phyloP scores from a whole-genome alignment of 2,113 vertebrate genomes.

The Casuarius casuarius region DNA sequence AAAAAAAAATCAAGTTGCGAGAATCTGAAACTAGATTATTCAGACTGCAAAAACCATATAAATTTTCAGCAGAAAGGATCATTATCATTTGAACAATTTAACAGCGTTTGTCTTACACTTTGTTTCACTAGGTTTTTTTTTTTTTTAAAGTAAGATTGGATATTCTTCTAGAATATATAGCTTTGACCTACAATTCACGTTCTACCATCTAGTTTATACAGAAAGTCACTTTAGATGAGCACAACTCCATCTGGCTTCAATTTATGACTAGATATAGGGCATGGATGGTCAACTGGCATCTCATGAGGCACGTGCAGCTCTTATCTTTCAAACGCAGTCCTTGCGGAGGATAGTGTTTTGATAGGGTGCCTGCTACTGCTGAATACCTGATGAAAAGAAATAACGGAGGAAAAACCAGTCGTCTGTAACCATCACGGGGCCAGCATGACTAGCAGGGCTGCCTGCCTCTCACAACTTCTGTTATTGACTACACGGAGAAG shows the following conservation, averaged over 20 bases:
- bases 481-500: too few species aligned
- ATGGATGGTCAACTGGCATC: background rate
- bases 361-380: background rate
- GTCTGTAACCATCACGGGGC: background rate
- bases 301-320: fast-evolving
- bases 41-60: fast-evolving
- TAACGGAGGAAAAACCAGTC: fast-evolving
- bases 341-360: background rate
- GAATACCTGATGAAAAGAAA: background rate
- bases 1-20: background rate
- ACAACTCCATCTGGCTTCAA: background rate
- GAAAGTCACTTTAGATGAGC: background rate
- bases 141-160: background rate
- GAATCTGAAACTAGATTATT: background rate
- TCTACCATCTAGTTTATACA: background rate
- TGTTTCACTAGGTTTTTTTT: background rate
- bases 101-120: background rate
- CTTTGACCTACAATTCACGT: background rate
- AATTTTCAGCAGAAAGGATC: background rate
- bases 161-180: background rate
- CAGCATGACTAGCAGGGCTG: background rate
- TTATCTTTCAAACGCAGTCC: background rate
- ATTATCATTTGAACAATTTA: background rate
- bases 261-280: background rate
- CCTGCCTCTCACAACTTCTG: background rate